These are phyloP conservation scores for Phenacoccus solenopsis DNA, from an alignment of 1,140 invertebrate genomes.

Conservation along the genomic window DNA sequence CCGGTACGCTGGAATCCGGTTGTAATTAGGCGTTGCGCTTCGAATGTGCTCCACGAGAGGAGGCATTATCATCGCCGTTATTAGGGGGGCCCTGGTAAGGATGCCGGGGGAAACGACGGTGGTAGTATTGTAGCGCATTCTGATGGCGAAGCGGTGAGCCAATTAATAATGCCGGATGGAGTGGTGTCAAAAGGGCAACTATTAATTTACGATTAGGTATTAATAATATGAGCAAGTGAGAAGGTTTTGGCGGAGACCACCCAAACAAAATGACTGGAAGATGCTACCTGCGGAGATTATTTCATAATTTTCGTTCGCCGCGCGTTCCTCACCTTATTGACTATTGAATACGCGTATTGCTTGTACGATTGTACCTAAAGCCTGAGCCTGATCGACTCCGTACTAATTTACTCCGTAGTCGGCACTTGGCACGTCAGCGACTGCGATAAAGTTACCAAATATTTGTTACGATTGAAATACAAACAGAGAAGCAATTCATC, in stretches of 20 bases:
- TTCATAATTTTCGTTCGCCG: constrained; percentile 8
- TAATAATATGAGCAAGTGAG: constrained; percentile 15
- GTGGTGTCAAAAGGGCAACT: constrained; percentile 17
- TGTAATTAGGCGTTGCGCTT: constrained; percentile 12
- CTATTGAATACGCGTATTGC: not conserved
- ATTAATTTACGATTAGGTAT: constrained; percentile 17
- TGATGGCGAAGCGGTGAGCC: constrained; percentile 6
- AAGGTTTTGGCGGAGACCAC: constrained; percentile 15
- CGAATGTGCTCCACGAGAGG: not conserved
- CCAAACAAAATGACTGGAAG: constrained; percentile 16
- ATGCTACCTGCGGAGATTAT: constrained; percentile 15
- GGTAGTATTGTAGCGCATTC: constrained; percentile 8
- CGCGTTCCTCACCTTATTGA: constrained; percentile 8
- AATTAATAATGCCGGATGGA: constrained; percentile 17
- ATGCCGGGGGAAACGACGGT: not conserved
- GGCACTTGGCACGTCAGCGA: too few species aligned
- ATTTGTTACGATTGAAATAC: too few species aligned
- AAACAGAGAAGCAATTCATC: too few species aligned
- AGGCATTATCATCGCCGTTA: not conserved
- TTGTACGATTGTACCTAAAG: too few species aligned
- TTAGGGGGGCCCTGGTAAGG: too few species aligned
- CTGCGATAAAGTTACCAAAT: too few species aligned
- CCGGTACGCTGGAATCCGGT: constrained; percentile 6
- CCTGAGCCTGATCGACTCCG: too few species aligned
- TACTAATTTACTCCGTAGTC: too few species aligned